Conservation (phyloP, 1,140 invertebrate genomes). For the Saccostrea glomerata region DNA sequence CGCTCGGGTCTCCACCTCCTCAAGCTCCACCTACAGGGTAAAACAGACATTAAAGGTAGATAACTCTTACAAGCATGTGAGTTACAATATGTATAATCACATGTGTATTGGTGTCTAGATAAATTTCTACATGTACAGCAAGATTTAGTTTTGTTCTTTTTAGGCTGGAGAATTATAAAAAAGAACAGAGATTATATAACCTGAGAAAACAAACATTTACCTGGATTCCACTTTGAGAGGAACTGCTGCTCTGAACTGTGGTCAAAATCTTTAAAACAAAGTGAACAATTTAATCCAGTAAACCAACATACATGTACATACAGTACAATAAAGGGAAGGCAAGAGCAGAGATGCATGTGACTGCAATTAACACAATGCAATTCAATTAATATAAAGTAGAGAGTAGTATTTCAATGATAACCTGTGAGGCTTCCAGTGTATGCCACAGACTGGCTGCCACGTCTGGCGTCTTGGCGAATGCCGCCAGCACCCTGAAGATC, state of each 20-base stretch:
- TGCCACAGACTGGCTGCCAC: slow-evolving; percentile 91
- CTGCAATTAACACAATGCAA: too few species aligned
- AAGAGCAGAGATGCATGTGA: too few species aligned
- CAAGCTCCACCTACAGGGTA: slow-evolving; percentile 80
- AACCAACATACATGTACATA: neutral
- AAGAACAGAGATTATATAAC: too few species aligned
- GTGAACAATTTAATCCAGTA: neutral
- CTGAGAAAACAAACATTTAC: too few species aligned
- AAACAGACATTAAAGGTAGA: neutral
- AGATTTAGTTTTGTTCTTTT: too few species aligned
- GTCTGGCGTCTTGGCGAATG: slow-evolving; percentile 86
- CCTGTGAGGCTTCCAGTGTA: slow-evolving; percentile 90
- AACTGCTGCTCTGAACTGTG: slow-evolving; percentile 15
- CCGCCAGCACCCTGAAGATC: slow-evolving; percentile 87
- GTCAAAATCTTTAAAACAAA: slow-evolving; percentile 49
- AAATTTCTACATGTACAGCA: too few species aligned
- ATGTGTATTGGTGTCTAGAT: too few species aligned
- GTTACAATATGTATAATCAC: neutral
- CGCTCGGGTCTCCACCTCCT: slow-evolving; percentile 91
- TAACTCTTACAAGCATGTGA: neutral
- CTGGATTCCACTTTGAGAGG: neutral
- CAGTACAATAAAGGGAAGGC: neutral
- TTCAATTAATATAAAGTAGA: too few species aligned
- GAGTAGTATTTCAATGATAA: slow-evolving; percentile 73
- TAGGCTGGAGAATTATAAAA: too few species aligned